These are phyloP conservation scores for Trinectes maculatus DNA, from an alignment of 2,113 vertebrate genomes.

Conservation along the genomic window DNA sequence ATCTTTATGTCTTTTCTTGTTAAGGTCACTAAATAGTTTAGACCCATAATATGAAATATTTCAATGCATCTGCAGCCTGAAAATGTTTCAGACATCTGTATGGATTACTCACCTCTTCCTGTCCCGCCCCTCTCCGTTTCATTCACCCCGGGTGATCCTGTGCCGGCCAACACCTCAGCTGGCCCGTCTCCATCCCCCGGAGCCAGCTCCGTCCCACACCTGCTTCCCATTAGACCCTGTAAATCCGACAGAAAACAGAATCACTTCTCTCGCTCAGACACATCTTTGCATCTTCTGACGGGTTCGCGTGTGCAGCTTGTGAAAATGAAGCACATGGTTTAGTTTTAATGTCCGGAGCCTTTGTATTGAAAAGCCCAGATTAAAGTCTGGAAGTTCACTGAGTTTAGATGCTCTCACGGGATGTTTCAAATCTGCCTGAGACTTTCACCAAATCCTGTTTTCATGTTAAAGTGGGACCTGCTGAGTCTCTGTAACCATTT, in stretches of 20 bases:
- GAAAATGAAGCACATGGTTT: constrained; percentile 55
- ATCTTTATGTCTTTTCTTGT: too few species aligned
- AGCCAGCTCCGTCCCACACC: constrained; percentile 51
- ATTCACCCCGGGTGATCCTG: constrained; percentile 32
- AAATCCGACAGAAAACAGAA: constrained; percentile 55
- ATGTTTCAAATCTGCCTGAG: constrained; percentile 26
- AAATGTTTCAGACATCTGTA: constrained; percentile 32
- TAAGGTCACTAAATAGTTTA: too few species aligned
- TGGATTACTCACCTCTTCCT: constrained; percentile 30
- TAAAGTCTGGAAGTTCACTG: constrained; percentile 13
- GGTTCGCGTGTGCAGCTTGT: constrained; percentile 2
- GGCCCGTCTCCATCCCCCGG: constrained; percentile 14
- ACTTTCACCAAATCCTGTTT: constrained; percentile 3
- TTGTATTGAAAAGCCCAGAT: constrained; percentile 28
- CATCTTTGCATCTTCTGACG: constrained; percentile 29
- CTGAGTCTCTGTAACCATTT: background rate
- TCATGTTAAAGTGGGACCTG: constrained; percentile 14
- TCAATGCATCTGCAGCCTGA: constrained; percentile 10
- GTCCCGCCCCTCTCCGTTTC: constrained; percentile 12
- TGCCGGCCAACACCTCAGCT: constrained; percentile 45
- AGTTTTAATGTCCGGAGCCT: constrained; percentile 23
- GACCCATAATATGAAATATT: too few species aligned
- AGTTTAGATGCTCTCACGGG: background rate
- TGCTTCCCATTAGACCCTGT: constrained; percentile 68
- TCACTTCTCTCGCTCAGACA: constrained; percentile 30